Conservation (phyloP, 2,888 invertebrate species). For the Pachymerium ferrugineum region DNA sequence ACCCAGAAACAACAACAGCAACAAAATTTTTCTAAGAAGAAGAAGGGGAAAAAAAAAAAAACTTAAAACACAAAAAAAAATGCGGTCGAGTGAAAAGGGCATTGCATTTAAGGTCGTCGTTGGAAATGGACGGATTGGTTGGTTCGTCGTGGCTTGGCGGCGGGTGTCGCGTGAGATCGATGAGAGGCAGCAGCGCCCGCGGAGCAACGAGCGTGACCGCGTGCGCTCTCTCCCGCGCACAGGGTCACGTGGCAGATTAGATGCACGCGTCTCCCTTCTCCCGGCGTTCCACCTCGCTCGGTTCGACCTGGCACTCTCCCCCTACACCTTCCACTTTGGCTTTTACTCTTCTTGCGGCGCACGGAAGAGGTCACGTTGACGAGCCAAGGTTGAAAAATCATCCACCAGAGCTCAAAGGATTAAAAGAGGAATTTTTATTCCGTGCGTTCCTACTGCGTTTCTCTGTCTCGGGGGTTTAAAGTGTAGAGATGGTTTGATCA, state of each 20-base stretch:
- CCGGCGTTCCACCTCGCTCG: too few relatives aligned
- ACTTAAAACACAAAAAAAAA: too few relatives aligned
- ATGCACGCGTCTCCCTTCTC: slow-evolving; percentile 7
- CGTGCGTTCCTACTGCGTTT: background rate
- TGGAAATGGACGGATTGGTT: background rate
- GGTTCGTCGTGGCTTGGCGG: slow-evolving; percentile 1
- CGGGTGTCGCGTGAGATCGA: slow-evolving; percentile 12
- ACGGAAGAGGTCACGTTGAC: slow-evolving; percentile 13
- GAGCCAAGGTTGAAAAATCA: slow-evolving; percentile 18
- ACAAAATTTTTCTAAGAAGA: background rate
- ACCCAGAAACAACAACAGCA: background rate
- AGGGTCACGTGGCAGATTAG: slow-evolving; percentile 17
- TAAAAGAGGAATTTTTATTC: slow-evolving; percentile 16
- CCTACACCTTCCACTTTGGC: background rate
- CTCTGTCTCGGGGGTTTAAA: background rate
- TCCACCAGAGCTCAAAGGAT: slow-evolving; percentile 9
- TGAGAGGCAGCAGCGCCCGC: slow-evolving; percentile 15
- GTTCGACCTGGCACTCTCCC: background rate
- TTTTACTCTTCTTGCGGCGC: slow-evolving; percentile 17
- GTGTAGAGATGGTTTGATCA: too few relatives aligned
- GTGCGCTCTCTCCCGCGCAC: slow-evolving; percentile 11
- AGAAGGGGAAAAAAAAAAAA: too few relatives aligned
- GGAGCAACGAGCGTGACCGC: slow-evolving; percentile 16
- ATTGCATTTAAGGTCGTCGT: background rate
- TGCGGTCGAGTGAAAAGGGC: background rate